phyloP scores from a whole-genome alignment of 2,113 vertebrate genomes.

The Parus major region DNA sequence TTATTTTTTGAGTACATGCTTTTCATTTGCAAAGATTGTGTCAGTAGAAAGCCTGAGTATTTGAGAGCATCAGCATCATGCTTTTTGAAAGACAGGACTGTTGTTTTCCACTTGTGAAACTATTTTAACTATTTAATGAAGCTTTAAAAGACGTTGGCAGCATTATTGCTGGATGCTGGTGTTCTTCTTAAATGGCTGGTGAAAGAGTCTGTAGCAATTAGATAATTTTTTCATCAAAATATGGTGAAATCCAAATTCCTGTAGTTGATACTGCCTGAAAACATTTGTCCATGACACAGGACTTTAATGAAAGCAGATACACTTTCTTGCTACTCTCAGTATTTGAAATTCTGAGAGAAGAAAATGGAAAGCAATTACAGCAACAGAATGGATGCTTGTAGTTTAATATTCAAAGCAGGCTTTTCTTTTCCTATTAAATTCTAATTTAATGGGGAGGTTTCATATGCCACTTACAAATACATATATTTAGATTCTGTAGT shows the following conservation, averaged over 20 bases:
- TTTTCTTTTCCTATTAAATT: neutral
- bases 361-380: constrained; percentile 27
- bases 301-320: neutral
- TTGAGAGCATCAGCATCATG: neutral
- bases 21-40: neutral
- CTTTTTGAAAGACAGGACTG: neutral
- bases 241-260: constrained; percentile 16
- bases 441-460: neutral
- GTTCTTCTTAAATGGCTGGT: neutral
- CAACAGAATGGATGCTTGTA: neutral
- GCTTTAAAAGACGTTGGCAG: neutral
- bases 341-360: neutral
- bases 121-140: neutral
- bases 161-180: neutral
- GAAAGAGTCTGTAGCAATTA: constrained; percentile 9
- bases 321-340: neutral
- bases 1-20: neutral
- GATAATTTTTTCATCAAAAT: constrained; percentile 18
- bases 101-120: neutral
- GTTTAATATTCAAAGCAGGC: neutral
- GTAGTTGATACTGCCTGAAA: constrained; percentile 28
- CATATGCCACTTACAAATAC: neutral
- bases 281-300: neutral
- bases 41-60: neutral
- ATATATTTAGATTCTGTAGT: neutral